Evolutionary conservation across 1,140 invertebrate species (phyloP).

Genomic region (Kradibia gibbosae): DNA sequence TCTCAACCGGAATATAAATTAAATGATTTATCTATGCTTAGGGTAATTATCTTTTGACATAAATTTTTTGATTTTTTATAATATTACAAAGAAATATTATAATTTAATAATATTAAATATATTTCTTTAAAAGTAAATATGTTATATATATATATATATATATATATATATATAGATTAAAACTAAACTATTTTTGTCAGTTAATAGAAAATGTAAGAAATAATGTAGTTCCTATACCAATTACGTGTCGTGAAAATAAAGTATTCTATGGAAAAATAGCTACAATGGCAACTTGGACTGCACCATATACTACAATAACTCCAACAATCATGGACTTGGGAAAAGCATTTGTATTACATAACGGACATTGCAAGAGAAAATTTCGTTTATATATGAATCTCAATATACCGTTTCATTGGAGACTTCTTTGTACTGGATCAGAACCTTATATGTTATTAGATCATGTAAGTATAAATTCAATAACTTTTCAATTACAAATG

Average conservation of each 20-base stretch:
- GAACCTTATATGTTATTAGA: not conserved
- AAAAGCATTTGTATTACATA: not conserved
- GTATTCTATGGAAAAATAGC: not conserved
- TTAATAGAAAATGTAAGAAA: not conserved
- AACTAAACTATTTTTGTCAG: not conserved
- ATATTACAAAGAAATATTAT: no score
- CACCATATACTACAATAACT: no score
- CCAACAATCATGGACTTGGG: not conserved
- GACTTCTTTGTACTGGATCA: not conserved
- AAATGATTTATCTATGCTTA: not conserved
- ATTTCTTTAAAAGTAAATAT: not conserved
- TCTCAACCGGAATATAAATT: not conserved
- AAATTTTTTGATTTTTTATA: not conserved
- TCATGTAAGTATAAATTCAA: not conserved
- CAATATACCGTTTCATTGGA: not conserved
- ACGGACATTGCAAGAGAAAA: not conserved
- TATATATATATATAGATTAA: not conserved
- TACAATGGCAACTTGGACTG: not conserved
- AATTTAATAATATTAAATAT: no score
- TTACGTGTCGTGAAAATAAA: not conserved
- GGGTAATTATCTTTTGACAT: not conserved
- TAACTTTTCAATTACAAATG: no score
- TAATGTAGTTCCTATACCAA: not conserved
- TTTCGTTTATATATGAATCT: not conserved
- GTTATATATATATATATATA: no score